These are phyloP conservation scores for Prenolepis imparis DNA, from an alignment of 2,888 invertebrate species.

Conservation along the genomic window DNA sequence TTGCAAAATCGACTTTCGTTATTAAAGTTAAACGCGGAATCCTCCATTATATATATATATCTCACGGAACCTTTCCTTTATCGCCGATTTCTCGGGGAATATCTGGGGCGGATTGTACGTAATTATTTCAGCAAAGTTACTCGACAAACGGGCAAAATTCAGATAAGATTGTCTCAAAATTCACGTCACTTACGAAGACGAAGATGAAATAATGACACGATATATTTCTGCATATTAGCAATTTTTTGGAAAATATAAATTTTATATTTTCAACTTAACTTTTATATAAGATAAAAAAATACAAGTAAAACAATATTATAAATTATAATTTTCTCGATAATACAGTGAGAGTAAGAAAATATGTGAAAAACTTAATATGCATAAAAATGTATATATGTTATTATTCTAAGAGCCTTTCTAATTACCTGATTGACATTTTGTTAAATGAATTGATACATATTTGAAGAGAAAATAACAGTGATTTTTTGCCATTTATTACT, in stretches of 20 bases:
- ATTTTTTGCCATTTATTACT: slow-evolving; percentile 57
- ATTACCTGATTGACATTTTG: slow-evolving; percentile 18
- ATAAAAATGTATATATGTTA: not conserved
- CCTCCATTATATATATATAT: slow-evolving; percentile 14
- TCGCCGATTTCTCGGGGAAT: slow-evolving; percentile 11
- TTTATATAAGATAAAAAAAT: not conserved
- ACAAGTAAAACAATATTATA: not conserved
- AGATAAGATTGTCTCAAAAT: not conserved
- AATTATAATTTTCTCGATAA: not conserved
- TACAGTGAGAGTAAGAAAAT: not conserved
- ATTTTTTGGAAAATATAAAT: not conserved
- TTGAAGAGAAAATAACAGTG: slow-evolving; percentile 43
- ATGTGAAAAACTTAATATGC: not conserved
- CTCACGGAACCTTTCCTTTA: slow-evolving; percentile 32
- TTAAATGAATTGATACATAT: slow-evolving; percentile 5
- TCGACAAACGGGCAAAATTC: not conserved
- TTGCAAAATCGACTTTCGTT: slow-evolving; percentile 80
- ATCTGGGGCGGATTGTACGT: slow-evolving; percentile 5
- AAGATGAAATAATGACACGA: not conserved
- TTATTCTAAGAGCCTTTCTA: not conserved
- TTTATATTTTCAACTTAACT: not conserved
- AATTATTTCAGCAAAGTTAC: slow-evolving; percentile 62
- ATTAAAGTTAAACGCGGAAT: slow-evolving; percentile 63
- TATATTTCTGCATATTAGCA: not conserved
- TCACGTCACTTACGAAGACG: not conserved